Evolutionary conservation across 1,140 invertebrate species (phyloP).

Genomic region (Drosophila ercepeae): DNA sequence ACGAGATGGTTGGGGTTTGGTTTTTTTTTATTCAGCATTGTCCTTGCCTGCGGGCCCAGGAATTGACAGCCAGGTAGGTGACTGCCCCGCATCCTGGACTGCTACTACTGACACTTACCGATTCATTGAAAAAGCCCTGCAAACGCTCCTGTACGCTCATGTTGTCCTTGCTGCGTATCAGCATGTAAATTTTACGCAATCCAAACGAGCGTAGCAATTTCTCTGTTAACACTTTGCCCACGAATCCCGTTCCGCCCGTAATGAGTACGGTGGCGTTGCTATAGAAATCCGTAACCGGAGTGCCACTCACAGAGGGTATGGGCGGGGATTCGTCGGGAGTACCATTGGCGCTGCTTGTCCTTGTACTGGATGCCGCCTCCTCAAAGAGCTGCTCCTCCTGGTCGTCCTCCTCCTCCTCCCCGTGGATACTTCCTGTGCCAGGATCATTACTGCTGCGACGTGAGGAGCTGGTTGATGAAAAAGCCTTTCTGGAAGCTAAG

Average conservation of each 20-base stretch:
- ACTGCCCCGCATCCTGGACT: slow-evolving; percentile 9
- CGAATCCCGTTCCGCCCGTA: slow-evolving; percentile 91
- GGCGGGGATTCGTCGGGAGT: background rate
- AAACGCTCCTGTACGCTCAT: slow-evolving; percentile 88
- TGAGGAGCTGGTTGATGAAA: slow-evolving; percentile 70
- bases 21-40: slow-evolving; percentile 47
- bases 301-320: slow-evolving; percentile 14
- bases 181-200: slow-evolving; percentile 90
- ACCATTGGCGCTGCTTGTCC: slow-evolving; percentile 30
- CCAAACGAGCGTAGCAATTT: slow-evolving; percentile 92
- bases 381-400: slow-evolving; percentile 43
- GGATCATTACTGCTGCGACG: slow-evolving; percentile 53
- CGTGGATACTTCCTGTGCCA: slow-evolving; percentile 23
- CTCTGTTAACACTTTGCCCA: slow-evolving; percentile 94
- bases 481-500: slow-evolving; percentile 55
- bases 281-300: slow-evolving; percentile 83
- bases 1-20: background rate
- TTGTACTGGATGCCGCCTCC: slow-evolving; percentile 28
- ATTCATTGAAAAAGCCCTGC: slow-evolving; percentile 87
- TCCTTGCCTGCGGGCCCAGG: slow-evolving; percentile 13
- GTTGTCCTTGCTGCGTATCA: slow-evolving; percentile 92
- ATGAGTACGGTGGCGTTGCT: slow-evolving; percentile 85
- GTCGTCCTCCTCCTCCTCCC: slow-evolving; percentile 12
- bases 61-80: slow-evolving; percentile 31
- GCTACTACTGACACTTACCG: slow-evolving; percentile 84